phyloP scores from a whole-genome alignment of 2,888 invertebrate species.

The Acanthosepion lycidas region DNA sequence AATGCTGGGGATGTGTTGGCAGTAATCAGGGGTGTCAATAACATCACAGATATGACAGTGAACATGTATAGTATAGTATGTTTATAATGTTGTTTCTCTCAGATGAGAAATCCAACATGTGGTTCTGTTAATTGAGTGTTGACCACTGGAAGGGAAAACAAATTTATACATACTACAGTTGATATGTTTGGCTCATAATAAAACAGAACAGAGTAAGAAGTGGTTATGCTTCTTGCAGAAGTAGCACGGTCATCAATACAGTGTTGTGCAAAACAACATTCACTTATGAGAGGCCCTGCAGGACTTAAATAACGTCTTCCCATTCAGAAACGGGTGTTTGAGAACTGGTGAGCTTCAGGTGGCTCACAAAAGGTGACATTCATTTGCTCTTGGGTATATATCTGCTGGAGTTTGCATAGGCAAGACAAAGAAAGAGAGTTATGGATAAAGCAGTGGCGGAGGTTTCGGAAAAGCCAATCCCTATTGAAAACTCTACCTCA shows the following conservation, averaged over 20 bases:
- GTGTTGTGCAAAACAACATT: background rate
- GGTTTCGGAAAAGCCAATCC: background rate
- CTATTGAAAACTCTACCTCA: background rate
- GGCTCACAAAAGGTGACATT: background rate
- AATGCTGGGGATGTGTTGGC: too few relatives aligned
- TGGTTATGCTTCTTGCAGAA: background rate
- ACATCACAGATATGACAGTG: background rate
- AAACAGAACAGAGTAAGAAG: background rate
- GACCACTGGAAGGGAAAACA: background rate
- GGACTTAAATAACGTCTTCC: background rate
- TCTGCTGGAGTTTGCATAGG: background rate
- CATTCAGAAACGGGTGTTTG: background rate
- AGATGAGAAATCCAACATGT: conserved; percentile 22
- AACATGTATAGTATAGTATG: background rate
- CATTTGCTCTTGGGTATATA: background rate
- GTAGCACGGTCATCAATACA: background rate
- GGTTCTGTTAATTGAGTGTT: background rate
- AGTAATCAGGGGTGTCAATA: too few relatives aligned
- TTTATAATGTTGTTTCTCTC: background rate
- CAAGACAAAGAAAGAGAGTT: background rate
- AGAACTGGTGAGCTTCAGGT: background rate
- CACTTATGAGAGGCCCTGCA: background rate
- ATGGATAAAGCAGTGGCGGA: background rate
- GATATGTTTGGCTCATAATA: background rate
- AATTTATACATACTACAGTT: background rate